Percentiles rank a stretch among this genome's conserved stretches.
phyloP scores from a whole-genome alignment of 2,113 vertebrate species.

The Hippopotamus amphibius region DNA sequence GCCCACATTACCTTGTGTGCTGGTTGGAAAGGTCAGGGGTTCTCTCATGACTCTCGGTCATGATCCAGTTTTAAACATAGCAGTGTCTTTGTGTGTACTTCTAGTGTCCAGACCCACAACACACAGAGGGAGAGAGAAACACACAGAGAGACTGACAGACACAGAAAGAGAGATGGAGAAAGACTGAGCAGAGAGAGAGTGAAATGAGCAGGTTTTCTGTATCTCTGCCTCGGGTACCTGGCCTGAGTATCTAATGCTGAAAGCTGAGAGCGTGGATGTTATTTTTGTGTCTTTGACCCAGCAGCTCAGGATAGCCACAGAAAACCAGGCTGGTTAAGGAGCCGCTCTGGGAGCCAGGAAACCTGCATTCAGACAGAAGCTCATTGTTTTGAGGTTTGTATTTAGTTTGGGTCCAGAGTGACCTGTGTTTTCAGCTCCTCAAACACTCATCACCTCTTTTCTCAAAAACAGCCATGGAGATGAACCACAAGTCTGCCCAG shows the following conservation, averaged over 20 bases:
- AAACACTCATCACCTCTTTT: conserved; percentile 48
- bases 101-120: background rate
- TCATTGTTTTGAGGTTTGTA: conserved; percentile 52
- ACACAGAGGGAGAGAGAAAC: background rate
- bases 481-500: background rate
- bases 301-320: background rate
- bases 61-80: background rate
- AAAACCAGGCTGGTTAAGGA: background rate
- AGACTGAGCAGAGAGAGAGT: background rate
- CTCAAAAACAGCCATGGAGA: background rate
- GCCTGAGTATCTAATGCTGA: background rate
- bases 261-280: background rate
- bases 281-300: background rate
- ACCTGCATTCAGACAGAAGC: conserved; percentile 35
- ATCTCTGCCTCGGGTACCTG: background rate
- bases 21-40: background rate
- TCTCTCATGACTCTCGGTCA: background rate
- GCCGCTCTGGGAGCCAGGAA: background rate
- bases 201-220: background rate
- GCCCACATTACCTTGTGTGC: background rate
- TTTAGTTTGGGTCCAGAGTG: conserved; percentile 57
- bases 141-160: too few species aligned
- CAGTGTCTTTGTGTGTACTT: background rate
- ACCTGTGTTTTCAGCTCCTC: conserved; percentile 47
- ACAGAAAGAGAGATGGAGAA: background rate